A percentile compares a stretch with the other conserved stretches of the same genome.
Conservation (phyloP, 2,797 vertebrate genomes). For the Syncerus caffer region DNA sequence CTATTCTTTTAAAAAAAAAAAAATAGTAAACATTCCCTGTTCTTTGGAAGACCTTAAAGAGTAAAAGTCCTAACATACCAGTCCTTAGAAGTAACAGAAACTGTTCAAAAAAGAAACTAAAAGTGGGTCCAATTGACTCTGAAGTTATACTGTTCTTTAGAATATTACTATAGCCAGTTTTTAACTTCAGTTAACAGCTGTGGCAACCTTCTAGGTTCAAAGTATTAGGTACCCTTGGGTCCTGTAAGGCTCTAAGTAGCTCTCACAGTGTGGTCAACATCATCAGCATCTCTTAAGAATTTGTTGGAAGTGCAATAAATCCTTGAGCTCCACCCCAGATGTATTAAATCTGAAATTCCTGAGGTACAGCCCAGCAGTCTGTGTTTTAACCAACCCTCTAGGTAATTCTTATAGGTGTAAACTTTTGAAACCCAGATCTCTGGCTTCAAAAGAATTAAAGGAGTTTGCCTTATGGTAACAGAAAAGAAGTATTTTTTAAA, state of each 20-base stretch:
- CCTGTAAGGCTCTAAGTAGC: not conserved
- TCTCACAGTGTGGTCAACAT: not conserved
- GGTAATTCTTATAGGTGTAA: not conserved
- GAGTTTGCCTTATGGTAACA: not conserved
- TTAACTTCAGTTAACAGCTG: not conserved
- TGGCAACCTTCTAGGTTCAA: not conserved
- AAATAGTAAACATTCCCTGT: constrained; percentile 6
- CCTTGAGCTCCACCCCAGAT: not conserved
- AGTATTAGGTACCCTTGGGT: not conserved
- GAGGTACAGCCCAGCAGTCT: not conserved
- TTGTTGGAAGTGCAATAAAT: constrained; percentile 41
- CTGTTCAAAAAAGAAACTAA: not conserved
- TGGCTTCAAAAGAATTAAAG: not conserved
- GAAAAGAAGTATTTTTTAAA: constrained; percentile 23
- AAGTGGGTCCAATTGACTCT: not conserved
- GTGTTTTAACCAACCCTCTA: not conserved
- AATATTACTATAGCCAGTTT: constrained; percentile 26
- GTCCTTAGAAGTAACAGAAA: constrained; percentile 8
- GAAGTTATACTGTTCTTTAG: not conserved
- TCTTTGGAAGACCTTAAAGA: constrained; percentile 38
- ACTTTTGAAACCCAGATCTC: not conserved
- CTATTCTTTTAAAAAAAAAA: not conserved
- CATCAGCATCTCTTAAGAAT: not conserved
- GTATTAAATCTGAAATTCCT: not conserved
- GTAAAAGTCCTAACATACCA: not conserved